These are phyloP conservation scores for Atrina japonica DNA, from an alignment of 2,888 invertebrate species.

Conservation along the genomic window DNA sequence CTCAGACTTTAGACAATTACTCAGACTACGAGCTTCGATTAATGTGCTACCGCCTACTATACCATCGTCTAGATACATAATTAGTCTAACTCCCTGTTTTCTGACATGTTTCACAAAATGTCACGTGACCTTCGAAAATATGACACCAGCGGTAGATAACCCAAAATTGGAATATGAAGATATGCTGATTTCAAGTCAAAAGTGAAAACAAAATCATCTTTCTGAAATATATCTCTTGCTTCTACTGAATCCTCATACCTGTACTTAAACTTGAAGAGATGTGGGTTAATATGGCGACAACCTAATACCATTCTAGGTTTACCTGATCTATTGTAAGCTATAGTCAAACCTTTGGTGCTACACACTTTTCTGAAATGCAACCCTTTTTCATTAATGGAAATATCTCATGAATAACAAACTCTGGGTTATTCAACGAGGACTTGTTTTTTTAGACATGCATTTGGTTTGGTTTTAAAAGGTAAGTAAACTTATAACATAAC, in stretches of 20 bases:
- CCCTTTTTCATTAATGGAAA: slow-evolving; percentile 34
- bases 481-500: slow-evolving; percentile 40
- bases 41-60: background rate
- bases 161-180: slow-evolving; percentile 43
- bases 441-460: slow-evolving; percentile 32
- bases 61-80: slow-evolving; percentile 42
- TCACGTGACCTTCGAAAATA: slow-evolving; percentile 22
- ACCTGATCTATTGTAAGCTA: slow-evolving; percentile 35
- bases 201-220: slow-evolving; percentile 35
- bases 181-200: slow-evolving; percentile 42
- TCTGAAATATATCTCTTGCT: slow-evolving; percentile 32
- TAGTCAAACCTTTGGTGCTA: slow-evolving; percentile 39
- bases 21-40: background rate
- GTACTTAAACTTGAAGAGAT: slow-evolving; percentile 31
- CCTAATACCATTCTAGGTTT: slow-evolving; percentile 28
- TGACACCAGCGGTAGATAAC: slow-evolving; percentile 32
- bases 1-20: background rate
- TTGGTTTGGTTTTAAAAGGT: slow-evolving; percentile 32
- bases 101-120: slow-evolving; percentile 16
- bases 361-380: slow-evolving; percentile 29
- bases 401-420: slow-evolving; percentile 42
- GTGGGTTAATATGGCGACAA: slow-evolving; percentile 30
- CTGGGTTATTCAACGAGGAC: slow-evolving; percentile 34
- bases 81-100: slow-evolving; percentile 8
- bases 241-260: slow-evolving; percentile 23